A percentile compares a stretch with the other conserved stretches of the same genome.
Conservation (phyloP, 2,113 vertebrate genomes). For the Hydropotes inermis region DNA sequence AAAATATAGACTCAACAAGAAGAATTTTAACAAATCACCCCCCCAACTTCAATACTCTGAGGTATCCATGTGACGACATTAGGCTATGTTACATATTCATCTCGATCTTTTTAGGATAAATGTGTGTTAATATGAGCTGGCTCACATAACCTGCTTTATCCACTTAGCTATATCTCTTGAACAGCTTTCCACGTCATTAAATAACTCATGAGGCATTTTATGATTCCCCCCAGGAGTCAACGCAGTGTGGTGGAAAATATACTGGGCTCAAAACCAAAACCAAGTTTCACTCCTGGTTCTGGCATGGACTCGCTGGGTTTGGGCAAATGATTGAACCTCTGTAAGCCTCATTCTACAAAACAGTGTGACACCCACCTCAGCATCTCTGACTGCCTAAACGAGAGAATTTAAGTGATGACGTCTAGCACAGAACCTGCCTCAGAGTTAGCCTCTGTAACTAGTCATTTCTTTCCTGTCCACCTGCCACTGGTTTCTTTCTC, state of each 20-base stretch:
- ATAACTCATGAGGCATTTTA: slow-evolving; percentile 22
- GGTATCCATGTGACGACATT: not conserved
- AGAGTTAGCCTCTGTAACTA: not conserved
- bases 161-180: slow-evolving; percentile 1
- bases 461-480: not conserved
- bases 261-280: not conserved
- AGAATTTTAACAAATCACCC: not conserved
- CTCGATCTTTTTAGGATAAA: not conserved
- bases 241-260: not conserved
- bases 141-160: not conserved
- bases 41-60: not conserved
- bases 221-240: not conserved
- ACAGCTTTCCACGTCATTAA: slow-evolving; percentile 36
- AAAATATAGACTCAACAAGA: not conserved
- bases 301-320: not conserved
- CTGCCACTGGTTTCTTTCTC: not conserved
- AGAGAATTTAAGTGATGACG: not conserved
- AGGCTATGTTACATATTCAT: not conserved
- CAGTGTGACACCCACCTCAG: too few relatives aligned
- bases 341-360: not conserved
- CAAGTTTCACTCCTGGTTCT: not conserved
- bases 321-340: not conserved
- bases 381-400: not conserved
- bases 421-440: not conserved
- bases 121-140: not conserved